Evolutionary conservation across 2,113 vertebrate genomes (phyloP).

Genomic region (Odocoileus hemionus): DNA sequence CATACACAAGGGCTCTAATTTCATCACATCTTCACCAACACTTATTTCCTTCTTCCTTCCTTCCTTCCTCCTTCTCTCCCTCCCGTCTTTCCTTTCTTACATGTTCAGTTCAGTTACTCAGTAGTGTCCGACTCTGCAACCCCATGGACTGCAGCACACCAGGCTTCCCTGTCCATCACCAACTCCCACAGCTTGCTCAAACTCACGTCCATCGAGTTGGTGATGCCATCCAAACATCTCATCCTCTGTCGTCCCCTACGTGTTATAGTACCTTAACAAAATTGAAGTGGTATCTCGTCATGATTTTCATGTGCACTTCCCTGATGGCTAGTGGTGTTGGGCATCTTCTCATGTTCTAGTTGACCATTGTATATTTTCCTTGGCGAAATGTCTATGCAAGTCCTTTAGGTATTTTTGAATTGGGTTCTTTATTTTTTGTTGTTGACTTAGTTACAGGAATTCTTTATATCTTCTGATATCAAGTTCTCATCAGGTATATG

Average conservation of each 20-base stretch:
- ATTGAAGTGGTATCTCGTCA: neutral
- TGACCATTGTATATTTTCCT: neutral
- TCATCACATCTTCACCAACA: neutral
- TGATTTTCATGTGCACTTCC: slow-evolving; percentile 12
- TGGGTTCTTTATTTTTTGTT: neutral
- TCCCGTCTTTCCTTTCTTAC: neutral
- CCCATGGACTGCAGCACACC: neutral
- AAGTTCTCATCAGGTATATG: neutral
- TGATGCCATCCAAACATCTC: neutral
- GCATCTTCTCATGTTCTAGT: neutral
- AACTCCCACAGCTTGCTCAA: neutral
- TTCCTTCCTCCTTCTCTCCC: neutral
- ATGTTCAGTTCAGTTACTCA: neutral
- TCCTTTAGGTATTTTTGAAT: neutral
- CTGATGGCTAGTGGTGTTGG: neutral
- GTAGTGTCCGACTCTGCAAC: neutral
- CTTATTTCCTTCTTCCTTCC: neutral
- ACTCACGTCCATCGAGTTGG: neutral
- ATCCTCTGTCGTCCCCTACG: neutral
- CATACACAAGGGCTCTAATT: neutral
- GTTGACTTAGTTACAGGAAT: neutral
- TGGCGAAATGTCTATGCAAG: neutral
- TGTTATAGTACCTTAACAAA: neutral
- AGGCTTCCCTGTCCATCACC: neutral
- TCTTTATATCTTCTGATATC: neutral